Percentiles rank a stretch among this genome's conserved stretches.
These are phyloP conservation scores for Tachysurus vachellii DNA, from an alignment of 2,113 vertebrate species.

Conservation along the genomic window DNA sequence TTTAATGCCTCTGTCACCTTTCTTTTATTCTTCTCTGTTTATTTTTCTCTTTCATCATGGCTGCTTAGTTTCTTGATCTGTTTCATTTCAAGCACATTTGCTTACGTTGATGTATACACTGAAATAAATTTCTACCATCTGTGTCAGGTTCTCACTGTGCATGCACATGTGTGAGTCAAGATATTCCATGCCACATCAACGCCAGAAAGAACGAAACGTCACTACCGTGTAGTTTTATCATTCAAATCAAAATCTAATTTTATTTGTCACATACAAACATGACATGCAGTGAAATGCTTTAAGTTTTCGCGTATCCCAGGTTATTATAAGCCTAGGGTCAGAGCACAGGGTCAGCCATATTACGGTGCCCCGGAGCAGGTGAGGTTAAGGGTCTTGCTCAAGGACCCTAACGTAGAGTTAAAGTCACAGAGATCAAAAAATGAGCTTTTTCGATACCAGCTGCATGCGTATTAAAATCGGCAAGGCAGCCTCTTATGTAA, in stretches of 20 bases:
- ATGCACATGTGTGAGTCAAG: not conserved
- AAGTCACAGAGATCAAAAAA: not conserved
- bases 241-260: not conserved
- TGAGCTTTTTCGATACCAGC: not conserved
- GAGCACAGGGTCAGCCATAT: no score
- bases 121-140: not conserved
- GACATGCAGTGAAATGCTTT: no score
- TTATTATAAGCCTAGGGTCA: no score
- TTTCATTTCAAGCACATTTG: constrained; percentile 9
- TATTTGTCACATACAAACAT: no score
- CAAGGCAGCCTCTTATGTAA: no score
- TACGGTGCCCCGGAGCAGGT: not conserved
- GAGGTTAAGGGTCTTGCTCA: no score
- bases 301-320: no score
- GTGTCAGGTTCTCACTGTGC: not conserved
- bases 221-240: not conserved
- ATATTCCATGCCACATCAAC: not conserved
- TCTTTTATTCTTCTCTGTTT: constrained; percentile 13
- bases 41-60: constrained; percentile 22
- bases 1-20: not conserved
- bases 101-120: not conserved
- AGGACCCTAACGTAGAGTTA: not conserved
- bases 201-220: not conserved
- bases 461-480: not conserved
- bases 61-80: not conserved